Evolutionary conservation across 2,797 vertebrate genomes (phyloP).

Genomic region (Micromesistius poutassou): DNA sequence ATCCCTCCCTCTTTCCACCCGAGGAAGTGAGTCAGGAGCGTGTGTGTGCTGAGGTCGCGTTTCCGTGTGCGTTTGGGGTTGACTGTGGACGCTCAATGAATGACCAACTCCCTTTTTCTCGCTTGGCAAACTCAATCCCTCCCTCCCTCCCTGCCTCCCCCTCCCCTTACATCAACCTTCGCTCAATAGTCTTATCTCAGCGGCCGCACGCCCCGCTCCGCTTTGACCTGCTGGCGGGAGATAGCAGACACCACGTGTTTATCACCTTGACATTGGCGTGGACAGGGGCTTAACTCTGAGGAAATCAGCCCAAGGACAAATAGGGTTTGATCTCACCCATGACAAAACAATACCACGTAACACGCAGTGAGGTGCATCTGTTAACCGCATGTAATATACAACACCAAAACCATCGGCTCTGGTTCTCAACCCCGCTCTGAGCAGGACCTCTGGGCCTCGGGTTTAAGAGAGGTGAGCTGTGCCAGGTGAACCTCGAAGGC

Average conservation of each 20-base stretch:
- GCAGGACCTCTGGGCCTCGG: too few relatives aligned
- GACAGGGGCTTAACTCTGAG: conserved; percentile 23
- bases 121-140: neutral
- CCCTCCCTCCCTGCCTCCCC: neutral
- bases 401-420: too few relatives aligned
- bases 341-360: neutral
- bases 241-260: conserved; percentile 16
- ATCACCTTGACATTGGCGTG: neutral
- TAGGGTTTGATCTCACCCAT: neutral
- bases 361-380: too few relatives aligned
- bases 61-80: conserved; percentile 63
- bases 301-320: conserved; percentile 14
- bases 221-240: conserved; percentile 17
- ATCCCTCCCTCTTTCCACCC: conserved; percentile 63
- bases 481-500: neutral
- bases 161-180: conserved; percentile 42
- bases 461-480: neutral
- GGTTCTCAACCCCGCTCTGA: too few relatives aligned
- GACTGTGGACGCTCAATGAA: conserved; percentile 39
- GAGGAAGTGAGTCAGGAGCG: conserved; percentile 73
- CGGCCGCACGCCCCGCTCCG: conserved; percentile 13
- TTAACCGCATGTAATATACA: too few relatives aligned
- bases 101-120: conserved; percentile 36
- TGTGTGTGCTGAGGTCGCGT: conserved; percentile 60
- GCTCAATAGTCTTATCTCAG: conserved; percentile 43